Base-by-base conservation (phyloP, 2,888 invertebrate genomes). In the Phortica magna region DNA sequence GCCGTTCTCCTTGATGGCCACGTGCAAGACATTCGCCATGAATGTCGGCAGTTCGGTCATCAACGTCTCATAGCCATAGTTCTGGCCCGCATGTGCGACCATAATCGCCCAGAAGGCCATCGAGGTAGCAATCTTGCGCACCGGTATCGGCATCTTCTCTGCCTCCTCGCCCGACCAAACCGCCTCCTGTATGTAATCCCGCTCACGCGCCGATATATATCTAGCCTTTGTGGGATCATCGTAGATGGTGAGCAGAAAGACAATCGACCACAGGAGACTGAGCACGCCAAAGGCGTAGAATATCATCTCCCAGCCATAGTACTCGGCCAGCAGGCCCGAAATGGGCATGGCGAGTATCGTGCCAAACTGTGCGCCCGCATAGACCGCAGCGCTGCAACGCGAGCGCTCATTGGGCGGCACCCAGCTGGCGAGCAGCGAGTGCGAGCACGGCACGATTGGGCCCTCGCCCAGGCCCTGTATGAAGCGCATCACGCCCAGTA, bases 371-470 rank as follows among this genome's bases (percentile, higher is more conserved):
- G 97, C 96, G 75, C 92, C 92, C 90, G 97, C 96, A 93, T 97
- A 97, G 83, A 97, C 96, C 89, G 97, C 96, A 78, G 97, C 96
- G 84, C 97, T 96, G 95, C 97, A 96, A 88, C 97, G 94, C 91
- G 97, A 97, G 90, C 97, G 95, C 93, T 98, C 97, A 90, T 96
- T 96, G 80, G 97, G 97, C 70, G 97, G 97, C 88, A 97, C 96
- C 97, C 97, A 98, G 93, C 97, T 96, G 83, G 97, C 97, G 91
- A 97, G 93, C 94, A 98, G 93, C 77, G 97, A 96, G 92, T 97
- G 97, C 88, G 98, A 98, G 90, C 98, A 98, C 84, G 96, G 97
- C 89, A 96, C 92, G 82, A 92, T 92, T 22, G 92, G 92, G 10
- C 92, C 98, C 94, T 98, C 98, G 79, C 97, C 96, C 78, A 98